Conservation (phyloP, 1,140 invertebrate species). For the Hylyphantes graminicola region DNA sequence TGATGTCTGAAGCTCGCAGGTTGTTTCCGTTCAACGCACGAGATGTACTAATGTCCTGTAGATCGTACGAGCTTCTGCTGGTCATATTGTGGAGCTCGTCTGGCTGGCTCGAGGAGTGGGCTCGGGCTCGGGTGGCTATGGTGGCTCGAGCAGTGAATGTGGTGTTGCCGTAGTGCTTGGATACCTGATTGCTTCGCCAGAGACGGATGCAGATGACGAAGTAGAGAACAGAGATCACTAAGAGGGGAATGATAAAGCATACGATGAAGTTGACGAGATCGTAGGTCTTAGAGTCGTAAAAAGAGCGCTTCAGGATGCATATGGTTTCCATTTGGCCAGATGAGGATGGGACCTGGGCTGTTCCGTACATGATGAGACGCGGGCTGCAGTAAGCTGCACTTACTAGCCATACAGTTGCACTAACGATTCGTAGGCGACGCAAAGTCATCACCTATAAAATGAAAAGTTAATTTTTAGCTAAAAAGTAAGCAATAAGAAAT, state of each 20-base stretch:
- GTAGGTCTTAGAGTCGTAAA: conserved; percentile 80
- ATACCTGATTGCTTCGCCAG: conserved; percentile 69
- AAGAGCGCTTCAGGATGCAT: conserved; percentile 77
- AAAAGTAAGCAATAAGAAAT: no score
- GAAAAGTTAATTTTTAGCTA: not conserved
- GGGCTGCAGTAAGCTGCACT: conserved; percentile 81
- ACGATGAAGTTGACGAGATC: conserved; percentile 82
- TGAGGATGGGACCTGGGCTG: conserved; percentile 55
- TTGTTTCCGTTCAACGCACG: conserved; percentile 40
- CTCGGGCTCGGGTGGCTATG: not conserved
- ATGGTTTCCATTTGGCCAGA: conserved; percentile 73
- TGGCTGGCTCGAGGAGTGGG: conserved; percentile 26
- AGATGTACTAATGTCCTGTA: conserved; percentile 2
- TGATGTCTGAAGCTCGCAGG: conserved; percentile 49
- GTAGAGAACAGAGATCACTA: conserved; percentile 79
- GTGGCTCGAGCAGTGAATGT: conserved; percentile 34
- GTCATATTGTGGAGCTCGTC: conserved; percentile 35
- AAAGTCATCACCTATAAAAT: conserved; percentile 54
- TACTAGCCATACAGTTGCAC: conserved; percentile 79
- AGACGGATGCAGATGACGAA: conserved; percentile 79
- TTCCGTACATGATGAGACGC: conserved; percentile 72
- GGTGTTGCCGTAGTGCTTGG: conserved; percentile 41
- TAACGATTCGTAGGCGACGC: conserved; percentile 73
- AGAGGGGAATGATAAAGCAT: conserved; percentile 79
- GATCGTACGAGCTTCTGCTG: conserved; percentile 16